A percentile compares a stretch with the other conserved stretches of the same genome.
These are phyloP conservation scores for Tinea semifulvella DNA, from an alignment of 2,888 invertebrate species.

Conservation along the genomic window DNA sequence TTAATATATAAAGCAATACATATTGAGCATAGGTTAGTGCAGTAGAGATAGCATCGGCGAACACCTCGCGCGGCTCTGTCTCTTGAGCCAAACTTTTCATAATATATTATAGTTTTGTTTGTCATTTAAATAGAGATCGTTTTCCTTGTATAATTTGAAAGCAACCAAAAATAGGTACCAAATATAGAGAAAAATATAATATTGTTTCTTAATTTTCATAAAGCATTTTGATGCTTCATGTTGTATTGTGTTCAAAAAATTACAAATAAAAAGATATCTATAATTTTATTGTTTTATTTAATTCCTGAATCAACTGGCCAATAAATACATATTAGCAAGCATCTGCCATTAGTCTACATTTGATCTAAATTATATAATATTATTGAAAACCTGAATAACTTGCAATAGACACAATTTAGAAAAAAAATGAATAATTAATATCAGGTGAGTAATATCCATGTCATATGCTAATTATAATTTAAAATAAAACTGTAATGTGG, in stretches of 20 bases:
- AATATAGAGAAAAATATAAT: constrained; percentile 58
- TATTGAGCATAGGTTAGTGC: constrained; percentile 12
- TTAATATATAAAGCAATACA: constrained; percentile 16
- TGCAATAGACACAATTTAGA: neutral
- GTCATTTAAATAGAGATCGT: constrained; percentile 57
- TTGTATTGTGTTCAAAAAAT: constrained; percentile 68
- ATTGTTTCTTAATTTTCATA: constrained; percentile 62
- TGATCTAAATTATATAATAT: no score
- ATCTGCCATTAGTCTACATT: no score
- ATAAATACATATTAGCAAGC: no score
- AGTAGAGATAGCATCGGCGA: constrained; percentile 21
- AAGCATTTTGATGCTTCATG: constrained; percentile 67
- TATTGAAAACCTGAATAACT: neutral
- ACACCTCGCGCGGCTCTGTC: constrained; percentile 20
- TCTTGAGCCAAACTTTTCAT: constrained; percentile 59
- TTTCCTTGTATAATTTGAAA: constrained; percentile 58
- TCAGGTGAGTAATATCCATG: no score
- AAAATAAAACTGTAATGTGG: no score
- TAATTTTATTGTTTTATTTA: constrained; percentile 25
- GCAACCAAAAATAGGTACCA: constrained; percentile 67
- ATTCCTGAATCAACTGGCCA: constrained; percentile 10
- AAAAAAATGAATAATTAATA: neutral
- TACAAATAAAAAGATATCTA: constrained; percentile 60
- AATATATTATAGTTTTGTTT: constrained; percentile 55
- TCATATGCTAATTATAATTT: no score